phyloP scores from a whole-genome alignment of 2,888 invertebrate species.

The Hypolimnas misippus region DNA sequence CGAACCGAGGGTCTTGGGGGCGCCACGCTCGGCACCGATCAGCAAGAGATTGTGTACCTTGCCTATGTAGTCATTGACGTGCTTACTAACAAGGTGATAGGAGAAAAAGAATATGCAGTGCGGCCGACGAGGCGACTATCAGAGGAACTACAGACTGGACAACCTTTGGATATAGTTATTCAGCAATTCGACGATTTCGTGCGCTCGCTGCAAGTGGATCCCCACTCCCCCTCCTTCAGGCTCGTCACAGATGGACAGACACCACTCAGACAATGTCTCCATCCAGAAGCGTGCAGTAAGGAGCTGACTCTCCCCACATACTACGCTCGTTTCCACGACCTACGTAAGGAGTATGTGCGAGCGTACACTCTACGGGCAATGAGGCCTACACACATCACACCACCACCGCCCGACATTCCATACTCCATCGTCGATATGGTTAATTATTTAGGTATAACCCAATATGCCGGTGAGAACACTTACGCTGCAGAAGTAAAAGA shows the following conservation, averaged over 20 bases:
- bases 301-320: constrained; percentile 94
- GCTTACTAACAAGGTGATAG: constrained; percentile 95
- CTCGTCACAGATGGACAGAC: constrained; percentile 90
- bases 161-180: constrained; percentile 91
- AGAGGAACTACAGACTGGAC: constrained; percentile 87
- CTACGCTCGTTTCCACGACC: constrained; percentile 95
- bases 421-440: constrained; percentile 92
- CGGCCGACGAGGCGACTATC: constrained; percentile 91
- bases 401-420: constrained; percentile 84
- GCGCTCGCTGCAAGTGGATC: constrained; percentile 87
- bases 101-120: constrained; percentile 95
- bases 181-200: constrained; percentile 94
- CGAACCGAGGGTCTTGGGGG: constrained; percentile 97
- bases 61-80: constrained; percentile 96
- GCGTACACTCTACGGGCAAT: constrained; percentile 85
- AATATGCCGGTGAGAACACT: constrained; percentile 90
- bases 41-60: constrained; percentile 96
- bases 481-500: constrained; percentile 96
- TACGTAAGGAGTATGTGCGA: constrained; percentile 92
- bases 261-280: constrained; percentile 92
- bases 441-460: constrained; percentile 91
- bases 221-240: constrained; percentile 86
- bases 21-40: constrained; percentile 95
- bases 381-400: constrained; percentile 73
- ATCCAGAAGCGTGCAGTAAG: constrained; percentile 96